phyloP scores from a whole-genome alignment of 1,140 invertebrate genomes.

The Tribolium castaneum region DNA sequence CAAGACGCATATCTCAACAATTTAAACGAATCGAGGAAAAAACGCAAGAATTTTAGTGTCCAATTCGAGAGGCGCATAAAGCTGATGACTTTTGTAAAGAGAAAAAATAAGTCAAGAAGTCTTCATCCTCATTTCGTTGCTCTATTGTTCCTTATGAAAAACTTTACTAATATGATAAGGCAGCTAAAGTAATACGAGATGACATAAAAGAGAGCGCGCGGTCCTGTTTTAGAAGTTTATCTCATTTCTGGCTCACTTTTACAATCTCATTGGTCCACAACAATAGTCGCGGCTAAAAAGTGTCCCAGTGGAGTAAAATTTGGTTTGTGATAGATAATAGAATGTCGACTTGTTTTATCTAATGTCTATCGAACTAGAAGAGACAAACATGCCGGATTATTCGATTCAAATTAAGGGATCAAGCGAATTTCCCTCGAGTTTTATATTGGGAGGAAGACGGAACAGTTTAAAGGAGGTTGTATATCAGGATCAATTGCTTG shows the following conservation, averaged over 20 bases:
- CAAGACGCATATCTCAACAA: no score
- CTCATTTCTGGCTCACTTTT: slow-evolving; percentile 20
- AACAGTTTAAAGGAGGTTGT: slow-evolving; percentile 8
- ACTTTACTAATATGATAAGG: slow-evolving; percentile 34
- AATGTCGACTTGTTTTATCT: background rate
- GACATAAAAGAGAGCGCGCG: slow-evolving; percentile 17
- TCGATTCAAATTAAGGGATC: slow-evolving; percentile 34
- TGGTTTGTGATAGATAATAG: background rate
- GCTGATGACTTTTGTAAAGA: slow-evolving; percentile 13
- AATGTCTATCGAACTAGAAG: slow-evolving; percentile 4
- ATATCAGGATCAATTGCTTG: background rate
- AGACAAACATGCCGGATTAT: slow-evolving; percentile 20
- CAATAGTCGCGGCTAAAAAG: slow-evolving; percentile 9
- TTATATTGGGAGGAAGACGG: slow-evolving; percentile 12
- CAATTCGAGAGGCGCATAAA: slow-evolving; percentile 1
- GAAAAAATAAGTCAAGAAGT: slow-evolving; percentile 14
- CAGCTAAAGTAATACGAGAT: slow-evolving; percentile 21
- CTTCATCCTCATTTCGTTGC: slow-evolving; percentile 16
- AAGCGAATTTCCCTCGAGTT: slow-evolving; percentile 26
- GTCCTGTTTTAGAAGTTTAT: slow-evolving; percentile 14
- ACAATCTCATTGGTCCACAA: slow-evolving; percentile 10
- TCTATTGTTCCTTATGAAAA: slow-evolving; percentile 33
- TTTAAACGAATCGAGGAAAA: background rate
- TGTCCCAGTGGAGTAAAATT: slow-evolving; percentile 4
- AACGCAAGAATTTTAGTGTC: slow-evolving; percentile 25